Evolutionary conservation across 1,140 invertebrate genomes (phyloP), one percentile per base, ranked within the genome.

Genomic region (Bombus soroeensis): DNA sequence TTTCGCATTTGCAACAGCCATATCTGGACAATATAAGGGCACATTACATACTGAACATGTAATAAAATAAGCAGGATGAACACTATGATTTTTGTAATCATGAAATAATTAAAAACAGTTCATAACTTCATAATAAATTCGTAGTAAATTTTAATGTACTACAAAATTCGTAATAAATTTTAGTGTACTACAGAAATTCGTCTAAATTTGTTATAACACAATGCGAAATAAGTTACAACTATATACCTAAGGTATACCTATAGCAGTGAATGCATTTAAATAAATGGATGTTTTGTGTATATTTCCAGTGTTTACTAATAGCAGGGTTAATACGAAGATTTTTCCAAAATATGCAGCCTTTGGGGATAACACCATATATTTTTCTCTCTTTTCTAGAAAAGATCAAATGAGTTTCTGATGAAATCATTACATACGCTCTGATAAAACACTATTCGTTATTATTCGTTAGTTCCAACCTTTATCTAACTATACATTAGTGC

Each of bases 1-100:
- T 82, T 95, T 95, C 6, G 94, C 92, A 39, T 94, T 94, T 34
- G 85, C 6, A 5, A 95, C 93, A 9, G 93, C 93, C 75, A 92
- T 91, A 89, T 95, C 94, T 94, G n/a, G 68, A 88, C 86, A n/a
- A 77, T 68, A 70, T 32, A 15, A 83, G 53, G 37, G 22, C 59
- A 2, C 0, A 47, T 84, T 62, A 72, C 8, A 32, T 9, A 71
- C 15, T 32, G 15, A 57, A 66, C 1, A 15, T 6, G 0, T 37
- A 10, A 62, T 43, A 5, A 39, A 83, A 0, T 12, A 39, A 53
- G 3, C 15, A n/a, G 47, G 3, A 32, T 39, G 10, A 53, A 15
- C 9, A 39, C 22, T 25, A 34, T 62, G 10, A 34, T 37, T 70
- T 22, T 41, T 64, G 22, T 15, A 37, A 68, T 32, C 25, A n/a